Base-by-base conservation (phyloP, 1,140 invertebrate genomes). In the Sogatella furcifera region DNA sequence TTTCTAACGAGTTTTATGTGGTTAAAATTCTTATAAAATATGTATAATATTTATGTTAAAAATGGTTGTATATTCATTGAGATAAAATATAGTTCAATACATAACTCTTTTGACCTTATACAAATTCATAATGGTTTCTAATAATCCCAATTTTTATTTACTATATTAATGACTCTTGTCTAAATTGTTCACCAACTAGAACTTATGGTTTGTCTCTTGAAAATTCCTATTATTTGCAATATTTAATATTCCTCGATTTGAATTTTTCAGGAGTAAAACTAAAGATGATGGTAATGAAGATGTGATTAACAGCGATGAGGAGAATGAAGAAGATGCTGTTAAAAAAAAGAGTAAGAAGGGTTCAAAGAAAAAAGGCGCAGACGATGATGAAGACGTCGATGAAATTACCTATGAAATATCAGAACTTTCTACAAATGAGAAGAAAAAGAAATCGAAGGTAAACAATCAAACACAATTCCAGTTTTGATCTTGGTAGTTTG, bases 271-370 rank as follows among this genome's bases (percentile, higher is more conserved):
- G 55, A 41, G 34, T 60, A 65, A 67, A 58, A 55, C 59, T 34
- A 55, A 60, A 57, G 62, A 64, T 46, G 59, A 43, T 52, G 46
- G 63, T 46, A 56, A 43, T 52, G 46, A 59, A 15, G 55, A 59
- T 21, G 42, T 19, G 19, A 49, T 63, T 31, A 79, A 76, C 69
- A 78, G 80, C 64, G 71, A 73, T 44, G 78, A 80, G 65, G 70
- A 74, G 4, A 77, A 78, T 58, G 74, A 74, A 34, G 73, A 72
- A 54, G 69, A 73, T 17, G 73, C 64, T 52, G 69, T 73, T 59
- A 77, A 77, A 67, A 72, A 75, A 57, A 67, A 69, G 6, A 76
- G 76, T 21, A 64, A 61, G 6, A 70, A 67, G 60, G 68, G 68
- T 61, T 59, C 62, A 43, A 55, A 70, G 64, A 61, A 55, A n/a